Conservation (phyloP, 2,797 vertebrate genomes). For the Hypotaenidia okinawae region DNA sequence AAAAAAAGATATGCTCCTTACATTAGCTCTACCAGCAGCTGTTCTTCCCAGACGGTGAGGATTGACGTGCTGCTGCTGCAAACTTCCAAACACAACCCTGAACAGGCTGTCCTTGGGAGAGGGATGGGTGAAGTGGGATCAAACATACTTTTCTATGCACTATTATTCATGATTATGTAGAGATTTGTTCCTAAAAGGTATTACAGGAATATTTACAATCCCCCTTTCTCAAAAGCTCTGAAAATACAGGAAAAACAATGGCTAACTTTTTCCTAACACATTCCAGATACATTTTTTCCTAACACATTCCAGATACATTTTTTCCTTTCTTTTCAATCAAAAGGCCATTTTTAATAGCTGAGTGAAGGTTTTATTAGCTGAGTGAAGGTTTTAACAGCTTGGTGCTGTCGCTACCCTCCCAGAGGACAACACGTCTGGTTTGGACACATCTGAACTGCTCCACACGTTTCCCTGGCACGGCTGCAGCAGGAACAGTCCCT, state of each 20-base stretch:
- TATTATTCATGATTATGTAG: too few relatives aligned
- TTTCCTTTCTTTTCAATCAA: background rate
- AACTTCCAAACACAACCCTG: background rate
- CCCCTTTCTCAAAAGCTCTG: background rate
- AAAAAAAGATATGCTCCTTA: background rate
- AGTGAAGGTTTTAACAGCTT: background rate
- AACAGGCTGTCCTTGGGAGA: accelerated
- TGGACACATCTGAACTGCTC: background rate
- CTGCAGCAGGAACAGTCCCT: background rate
- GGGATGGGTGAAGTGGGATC: background rate
- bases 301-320: too few relatives aligned
- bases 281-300: too few relatives aligned
- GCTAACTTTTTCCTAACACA: background rate
- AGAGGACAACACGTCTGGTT: background rate
- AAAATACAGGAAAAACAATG: background rate
- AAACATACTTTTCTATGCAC: background rate
- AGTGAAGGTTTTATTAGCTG: background rate
- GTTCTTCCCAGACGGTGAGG: background rate
- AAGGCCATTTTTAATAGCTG: background rate
- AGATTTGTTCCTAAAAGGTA: background rate
- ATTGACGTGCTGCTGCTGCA: background rate
- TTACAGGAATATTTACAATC: background rate
- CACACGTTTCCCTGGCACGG: background rate
- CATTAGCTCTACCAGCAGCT: background rate
- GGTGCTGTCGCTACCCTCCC: background rate